phyloP scores from a whole-genome alignment of 2,888 invertebrate genomes.

The Nematopogon swammerdamellus region DNA sequence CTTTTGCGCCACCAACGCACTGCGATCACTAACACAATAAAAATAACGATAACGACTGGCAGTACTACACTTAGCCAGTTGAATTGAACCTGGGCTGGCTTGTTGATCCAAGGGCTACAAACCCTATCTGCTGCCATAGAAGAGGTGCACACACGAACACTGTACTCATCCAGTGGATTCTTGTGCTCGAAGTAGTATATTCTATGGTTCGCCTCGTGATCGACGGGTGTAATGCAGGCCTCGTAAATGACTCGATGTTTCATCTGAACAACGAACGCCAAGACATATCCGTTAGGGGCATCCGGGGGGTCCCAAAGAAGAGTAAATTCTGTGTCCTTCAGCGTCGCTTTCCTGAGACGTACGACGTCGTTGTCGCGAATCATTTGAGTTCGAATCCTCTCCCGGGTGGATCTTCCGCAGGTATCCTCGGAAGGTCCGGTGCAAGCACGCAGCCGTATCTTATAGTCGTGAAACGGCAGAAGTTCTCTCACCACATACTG shows the following conservation, averaged over 20 bases:
- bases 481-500: slow-evolving; percentile 26
- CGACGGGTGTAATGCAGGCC: not conserved
- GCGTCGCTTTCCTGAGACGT: not conserved
- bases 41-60: not conserved
- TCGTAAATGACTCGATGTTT: slow-evolving; percentile 9
- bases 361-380: slow-evolving; percentile 26
- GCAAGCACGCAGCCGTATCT: slow-evolving; percentile 35
- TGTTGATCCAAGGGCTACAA: slow-evolving; percentile 18
- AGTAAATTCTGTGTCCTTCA: slow-evolving; percentile 19
- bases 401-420: slow-evolving; percentile 33
- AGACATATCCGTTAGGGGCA: slow-evolving; percentile 33
- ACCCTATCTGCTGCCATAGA: slow-evolving; percentile 21
- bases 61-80: not conserved
- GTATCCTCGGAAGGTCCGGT: slow-evolving; percentile 10
- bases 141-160: slow-evolving; percentile 21
- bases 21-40: not conserved
- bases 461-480: slow-evolving; percentile 40
- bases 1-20: not conserved
- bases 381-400: slow-evolving; percentile 28
- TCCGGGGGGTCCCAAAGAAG: slow-evolving; percentile 33
- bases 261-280: slow-evolving; percentile 35
- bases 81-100: no score
- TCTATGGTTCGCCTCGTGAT: not conserved
- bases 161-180: slow-evolving; percentile 15
- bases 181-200: not conserved